Percentiles rank a stretch among this genome's conserved stretches.
Conservation (phyloP, 2,888 invertebrate species). For the Agrotis ipsilon region DNA sequence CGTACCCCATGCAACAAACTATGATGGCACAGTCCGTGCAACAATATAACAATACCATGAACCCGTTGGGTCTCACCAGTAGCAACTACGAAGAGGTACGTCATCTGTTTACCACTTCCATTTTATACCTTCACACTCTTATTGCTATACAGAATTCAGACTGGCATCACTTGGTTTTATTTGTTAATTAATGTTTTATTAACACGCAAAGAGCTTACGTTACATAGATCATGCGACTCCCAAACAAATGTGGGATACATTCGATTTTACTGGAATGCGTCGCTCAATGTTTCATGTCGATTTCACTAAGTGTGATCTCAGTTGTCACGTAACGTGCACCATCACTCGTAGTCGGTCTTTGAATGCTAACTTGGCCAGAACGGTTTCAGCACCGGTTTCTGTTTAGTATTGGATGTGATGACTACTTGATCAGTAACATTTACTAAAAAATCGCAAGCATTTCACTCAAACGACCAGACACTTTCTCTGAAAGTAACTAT, state of each 20-base stretch:
- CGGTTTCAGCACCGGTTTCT: conserved; percentile 20
- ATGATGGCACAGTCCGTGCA: conserved; percentile 60
- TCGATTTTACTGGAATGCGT: conserved; percentile 10
- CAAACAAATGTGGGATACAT: conserved; percentile 6
- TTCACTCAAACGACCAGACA: neutral
- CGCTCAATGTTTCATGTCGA: neutral
- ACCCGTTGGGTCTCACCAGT: conserved; percentile 65
- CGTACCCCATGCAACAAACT: conserved; percentile 67
- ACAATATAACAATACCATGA: conserved; percentile 55
- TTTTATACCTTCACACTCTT: conserved; percentile 16
- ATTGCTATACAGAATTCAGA: conserved; percentile 34
- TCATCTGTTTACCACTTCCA: conserved; percentile 13
- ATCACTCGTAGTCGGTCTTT: conserved; percentile 1
- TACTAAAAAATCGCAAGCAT: conserved; percentile 5
- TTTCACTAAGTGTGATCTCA: neutral
- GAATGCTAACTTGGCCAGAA: conserved; percentile 11
- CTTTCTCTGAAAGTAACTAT: neutral
- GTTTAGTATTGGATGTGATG: conserved; percentile 29
- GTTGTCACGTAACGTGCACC: neutral
- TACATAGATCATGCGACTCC: neutral
- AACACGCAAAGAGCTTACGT: conserved; percentile 12
- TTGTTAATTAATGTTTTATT: conserved; percentile 35
- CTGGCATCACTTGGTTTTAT: conserved; percentile 12
- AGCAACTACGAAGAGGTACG: conserved; percentile 80
- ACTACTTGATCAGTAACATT: neutral